Conservation (phyloP, 2,888 invertebrate genomes). For the Clistopyga incitator region DNA sequence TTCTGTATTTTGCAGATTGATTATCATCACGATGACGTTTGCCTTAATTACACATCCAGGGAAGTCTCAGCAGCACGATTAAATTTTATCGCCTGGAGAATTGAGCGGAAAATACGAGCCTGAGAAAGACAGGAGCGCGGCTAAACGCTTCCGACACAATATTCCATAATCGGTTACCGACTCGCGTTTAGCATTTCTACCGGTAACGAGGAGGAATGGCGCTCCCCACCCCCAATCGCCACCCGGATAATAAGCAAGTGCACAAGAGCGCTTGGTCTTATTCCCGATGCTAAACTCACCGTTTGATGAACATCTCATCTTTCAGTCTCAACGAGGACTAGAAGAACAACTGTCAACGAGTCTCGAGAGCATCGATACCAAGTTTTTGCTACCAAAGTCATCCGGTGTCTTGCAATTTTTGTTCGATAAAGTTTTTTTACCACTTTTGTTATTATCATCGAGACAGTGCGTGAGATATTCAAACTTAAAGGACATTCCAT, state of each 20-base stretch:
- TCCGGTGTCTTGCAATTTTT: background rate
- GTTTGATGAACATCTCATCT: conserved; percentile 42
- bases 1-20: background rate
- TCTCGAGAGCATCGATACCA: background rate
- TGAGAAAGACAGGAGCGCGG: conserved; percentile 9
- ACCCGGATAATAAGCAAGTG: conserved; percentile 61
- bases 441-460: background rate
- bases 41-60: background rate
- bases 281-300: conserved; percentile 49
- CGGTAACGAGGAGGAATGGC: conserved; percentile 41
- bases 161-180: conserved; percentile 41
- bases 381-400: background rate
- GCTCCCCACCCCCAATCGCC: conserved; percentile 45
- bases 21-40: conserved; percentile 1
- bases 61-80: background rate
- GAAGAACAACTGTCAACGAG: conserved; percentile 5
- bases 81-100: background rate
- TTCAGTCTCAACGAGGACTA: conserved; percentile 34
- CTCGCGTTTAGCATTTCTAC: conserved; percentile 40
- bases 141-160: conserved; percentile 36
- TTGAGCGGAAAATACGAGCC: background rate
- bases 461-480: conserved; percentile 35
- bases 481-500: conserved; percentile 61
- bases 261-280: conserved; percentile 51
- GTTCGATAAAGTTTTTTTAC: conserved; percentile 7